phyloP scores from a whole-genome alignment of 2,797 vertebrate genomes.

The Myotis vivesi region DNA sequence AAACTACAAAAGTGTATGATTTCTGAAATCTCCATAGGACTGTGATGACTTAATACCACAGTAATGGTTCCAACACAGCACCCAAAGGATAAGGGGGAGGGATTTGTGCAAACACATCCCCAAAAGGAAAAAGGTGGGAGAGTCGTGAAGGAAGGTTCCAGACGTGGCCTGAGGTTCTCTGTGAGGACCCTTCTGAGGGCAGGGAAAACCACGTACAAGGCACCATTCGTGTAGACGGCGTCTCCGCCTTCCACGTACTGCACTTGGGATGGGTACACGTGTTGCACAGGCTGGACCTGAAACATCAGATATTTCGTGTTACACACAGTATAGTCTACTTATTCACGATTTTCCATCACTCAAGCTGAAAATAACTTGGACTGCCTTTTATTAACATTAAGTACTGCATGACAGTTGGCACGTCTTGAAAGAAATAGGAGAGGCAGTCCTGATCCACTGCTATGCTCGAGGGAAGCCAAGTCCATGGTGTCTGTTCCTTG shows the following conservation, averaged over 20 bases:
- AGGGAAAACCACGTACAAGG: conserved; percentile 89
- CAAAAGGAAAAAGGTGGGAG: neutral
- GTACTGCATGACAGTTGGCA: rapidly evolving
- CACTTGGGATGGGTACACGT: conserved; percentile 95
- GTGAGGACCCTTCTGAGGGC: neutral
- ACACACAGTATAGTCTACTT: rapidly evolving
- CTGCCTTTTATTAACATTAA: neutral
- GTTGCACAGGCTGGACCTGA: conserved; percentile 93
- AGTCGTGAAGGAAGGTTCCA: neutral
- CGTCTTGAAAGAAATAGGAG: neutral
- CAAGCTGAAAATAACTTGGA: too few species aligned
- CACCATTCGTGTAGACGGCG: conserved; percentile 95
- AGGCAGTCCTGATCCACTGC: neutral
- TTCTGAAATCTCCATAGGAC: neutral
- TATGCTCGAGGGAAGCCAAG: neutral
- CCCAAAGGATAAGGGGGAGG: neutral
- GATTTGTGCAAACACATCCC: neutral
- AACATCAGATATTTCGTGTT: conserved; percentile 33
- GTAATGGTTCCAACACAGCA: neutral
- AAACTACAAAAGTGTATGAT: neutral
- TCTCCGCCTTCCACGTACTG: conserved; percentile 97
- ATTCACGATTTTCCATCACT: neutral
- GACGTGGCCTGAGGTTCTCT: neutral
- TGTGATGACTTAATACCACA: too few species aligned
- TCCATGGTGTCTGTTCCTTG: rapidly evolving